These are phyloP conservation scores for Eudyptes chrysolophus DNA, from an alignment of 2,113 vertebrate species.

Conservation along the genomic window DNA sequence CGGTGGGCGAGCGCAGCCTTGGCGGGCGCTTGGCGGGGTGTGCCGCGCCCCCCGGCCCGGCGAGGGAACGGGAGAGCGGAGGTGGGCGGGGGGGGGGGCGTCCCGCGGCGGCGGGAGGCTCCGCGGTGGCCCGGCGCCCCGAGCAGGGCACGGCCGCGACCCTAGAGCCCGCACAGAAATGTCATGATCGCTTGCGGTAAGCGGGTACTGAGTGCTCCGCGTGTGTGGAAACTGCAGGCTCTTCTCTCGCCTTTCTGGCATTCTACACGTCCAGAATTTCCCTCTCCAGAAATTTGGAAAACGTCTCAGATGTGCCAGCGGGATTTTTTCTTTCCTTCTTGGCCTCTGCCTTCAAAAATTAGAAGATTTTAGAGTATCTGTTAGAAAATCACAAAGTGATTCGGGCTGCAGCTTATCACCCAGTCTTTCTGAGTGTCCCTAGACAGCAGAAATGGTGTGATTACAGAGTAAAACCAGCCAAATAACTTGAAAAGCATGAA, in stretches of 20 bases:
- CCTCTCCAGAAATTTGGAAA: not conserved
- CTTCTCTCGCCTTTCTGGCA: not conserved
- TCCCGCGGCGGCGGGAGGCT: not conserved
- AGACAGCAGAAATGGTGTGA: conserved; percentile 23
- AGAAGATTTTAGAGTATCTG: not conserved
- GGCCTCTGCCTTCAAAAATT: not conserved
- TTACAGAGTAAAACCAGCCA: not conserved
- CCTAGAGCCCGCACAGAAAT: not conserved
- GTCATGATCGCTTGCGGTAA: not conserved
- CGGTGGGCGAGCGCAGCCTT: too few relatives aligned
- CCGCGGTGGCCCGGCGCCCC: not conserved
- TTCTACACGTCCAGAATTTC: not conserved
- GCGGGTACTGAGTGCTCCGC: accelerated
- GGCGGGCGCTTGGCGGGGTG: too few relatives aligned
- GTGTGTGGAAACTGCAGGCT: not conserved
- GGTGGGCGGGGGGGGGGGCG: too few relatives aligned
- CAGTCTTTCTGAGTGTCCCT: not conserved
- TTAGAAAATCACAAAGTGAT: not conserved
- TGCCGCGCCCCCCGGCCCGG: too few relatives aligned
- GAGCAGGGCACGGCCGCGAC: not conserved
- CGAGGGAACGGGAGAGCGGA: not conserved
- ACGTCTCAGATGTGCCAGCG: not conserved
- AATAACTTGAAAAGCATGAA: not conserved
- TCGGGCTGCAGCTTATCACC: not conserved
- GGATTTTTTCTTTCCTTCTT: not conserved